A percentile compares a stretch with the other conserved stretches of the same genome.
phyloP scores from a whole-genome alignment of 2,113 vertebrate species.

The Baryphthengus martii region DNA sequence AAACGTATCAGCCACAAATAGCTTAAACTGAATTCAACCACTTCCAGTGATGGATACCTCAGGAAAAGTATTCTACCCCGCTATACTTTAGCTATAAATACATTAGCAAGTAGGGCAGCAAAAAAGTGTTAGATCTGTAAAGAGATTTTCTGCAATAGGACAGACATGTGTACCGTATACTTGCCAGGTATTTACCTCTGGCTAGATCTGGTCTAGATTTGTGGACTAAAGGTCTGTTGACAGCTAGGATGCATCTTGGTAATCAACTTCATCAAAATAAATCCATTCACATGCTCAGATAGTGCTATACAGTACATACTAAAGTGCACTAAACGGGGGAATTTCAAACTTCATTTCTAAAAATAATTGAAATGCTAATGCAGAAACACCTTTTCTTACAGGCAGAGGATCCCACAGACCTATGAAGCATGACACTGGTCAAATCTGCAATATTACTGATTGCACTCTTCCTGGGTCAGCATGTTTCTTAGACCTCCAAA shows the following conservation, averaged over 20 bases:
- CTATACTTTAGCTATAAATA: background rate
- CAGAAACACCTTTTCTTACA: background rate
- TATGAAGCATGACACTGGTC: accelerated
- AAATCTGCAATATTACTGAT: background rate
- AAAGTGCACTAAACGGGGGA: background rate
- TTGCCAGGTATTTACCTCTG: background rate
- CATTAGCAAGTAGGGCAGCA: background rate
- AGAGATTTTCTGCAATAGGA: background rate
- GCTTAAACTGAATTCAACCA: background rate
- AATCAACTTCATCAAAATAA: background rate
- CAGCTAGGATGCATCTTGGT: background rate
- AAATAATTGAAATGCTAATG: background rate
- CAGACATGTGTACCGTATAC: accelerated
- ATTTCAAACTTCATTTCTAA: background rate
- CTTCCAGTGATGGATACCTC: background rate
- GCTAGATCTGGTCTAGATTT: background rate
- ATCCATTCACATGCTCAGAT: background rate
- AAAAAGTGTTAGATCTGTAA: background rate
- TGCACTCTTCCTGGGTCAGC: background rate
- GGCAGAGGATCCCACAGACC: background rate
- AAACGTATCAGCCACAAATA: background rate
- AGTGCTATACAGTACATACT: background rate
- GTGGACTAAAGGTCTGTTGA: background rate
- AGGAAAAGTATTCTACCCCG: background rate
- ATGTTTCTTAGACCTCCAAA: background rate